Evolutionary conservation across 2,113 vertebrate species (phyloP).

Genomic region (Grammomys dolichurus): DNA sequence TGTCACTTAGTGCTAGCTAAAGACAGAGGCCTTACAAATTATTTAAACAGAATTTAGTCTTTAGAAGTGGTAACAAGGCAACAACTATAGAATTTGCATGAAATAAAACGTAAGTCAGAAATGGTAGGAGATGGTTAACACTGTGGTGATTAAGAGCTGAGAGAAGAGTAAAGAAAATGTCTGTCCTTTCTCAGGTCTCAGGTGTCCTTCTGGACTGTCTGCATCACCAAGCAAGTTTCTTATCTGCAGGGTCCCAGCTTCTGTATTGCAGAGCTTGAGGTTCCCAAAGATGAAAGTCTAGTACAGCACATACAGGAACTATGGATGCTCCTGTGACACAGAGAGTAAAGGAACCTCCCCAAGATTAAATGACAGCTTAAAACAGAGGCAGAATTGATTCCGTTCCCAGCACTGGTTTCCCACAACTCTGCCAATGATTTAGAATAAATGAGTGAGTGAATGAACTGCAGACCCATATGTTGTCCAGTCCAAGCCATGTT

Average conservation of each 20-base stretch:
- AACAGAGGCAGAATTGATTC: neutral
- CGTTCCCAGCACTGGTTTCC: neutral
- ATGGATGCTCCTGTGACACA: rapidly evolving
- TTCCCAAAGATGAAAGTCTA: neutral
- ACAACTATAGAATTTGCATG: neutral
- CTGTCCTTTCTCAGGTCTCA: neutral
- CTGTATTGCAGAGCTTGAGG: neutral
- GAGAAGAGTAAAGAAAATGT: neutral
- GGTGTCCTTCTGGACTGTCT: neutral
- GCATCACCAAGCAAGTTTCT: no score
- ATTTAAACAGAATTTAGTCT: slow-evolving; percentile 10
- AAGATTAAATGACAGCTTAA: neutral
- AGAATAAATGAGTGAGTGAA: neutral
- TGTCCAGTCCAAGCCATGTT: rapidly evolving
- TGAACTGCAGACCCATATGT: neutral
- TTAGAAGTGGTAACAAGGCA: neutral
- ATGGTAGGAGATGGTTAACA: neutral
- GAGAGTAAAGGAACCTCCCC: neutral
- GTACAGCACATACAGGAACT: neutral
- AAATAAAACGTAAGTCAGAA: neutral
- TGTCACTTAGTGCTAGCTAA: neutral
- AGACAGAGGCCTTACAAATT: neutral
- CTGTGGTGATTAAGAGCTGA: neutral
- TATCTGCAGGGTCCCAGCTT: neutral
- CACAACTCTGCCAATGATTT: rapidly evolving